Percentiles rank a stretch among this genome's conserved stretches.
phyloP scores from a whole-genome alignment of 2,113 vertebrate species.

The Oreochromis tanganicae region DNA sequence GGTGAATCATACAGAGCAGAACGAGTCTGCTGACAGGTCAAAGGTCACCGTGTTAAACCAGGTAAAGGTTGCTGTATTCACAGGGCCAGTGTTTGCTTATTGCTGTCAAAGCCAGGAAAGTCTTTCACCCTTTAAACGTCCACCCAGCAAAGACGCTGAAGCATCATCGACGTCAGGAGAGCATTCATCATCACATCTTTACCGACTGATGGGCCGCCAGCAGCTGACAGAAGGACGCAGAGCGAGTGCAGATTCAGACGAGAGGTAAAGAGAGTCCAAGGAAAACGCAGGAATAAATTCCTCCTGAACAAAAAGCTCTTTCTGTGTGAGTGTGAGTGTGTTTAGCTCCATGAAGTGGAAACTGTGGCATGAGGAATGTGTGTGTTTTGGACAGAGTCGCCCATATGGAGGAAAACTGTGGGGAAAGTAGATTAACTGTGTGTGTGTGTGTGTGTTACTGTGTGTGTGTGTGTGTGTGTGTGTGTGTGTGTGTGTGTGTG shows the following conservation, averaged over 20 bases:
- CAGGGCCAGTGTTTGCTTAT: background rate
- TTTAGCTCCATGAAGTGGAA: background rate
- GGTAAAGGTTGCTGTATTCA: background rate
- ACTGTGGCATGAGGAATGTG: constrained; percentile 2
- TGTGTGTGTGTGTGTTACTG: background rate
- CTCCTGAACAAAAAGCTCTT: background rate
- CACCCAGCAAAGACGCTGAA: background rate
- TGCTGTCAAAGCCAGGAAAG: background rate
- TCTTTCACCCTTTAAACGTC: background rate
- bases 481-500: too few species aligned
- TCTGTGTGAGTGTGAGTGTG: background rate
- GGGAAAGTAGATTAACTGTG: background rate
- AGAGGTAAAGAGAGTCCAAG: background rate
- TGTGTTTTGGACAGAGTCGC: constrained; percentile 11
- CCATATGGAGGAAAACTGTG: background rate
- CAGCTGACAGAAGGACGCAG: background rate
- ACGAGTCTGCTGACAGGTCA: background rate
- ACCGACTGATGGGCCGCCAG: background rate
- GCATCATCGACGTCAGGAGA: background rate
- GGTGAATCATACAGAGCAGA: fast-evolving
- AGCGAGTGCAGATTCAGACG: background rate
- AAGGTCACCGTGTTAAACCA: background rate
- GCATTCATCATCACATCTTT: background rate
- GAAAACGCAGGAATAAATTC: background rate
- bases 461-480: too few species aligned